phyloP scores from a whole-genome alignment of 2,888 invertebrate species.

The Caenorhabditis imperialis region DNA sequence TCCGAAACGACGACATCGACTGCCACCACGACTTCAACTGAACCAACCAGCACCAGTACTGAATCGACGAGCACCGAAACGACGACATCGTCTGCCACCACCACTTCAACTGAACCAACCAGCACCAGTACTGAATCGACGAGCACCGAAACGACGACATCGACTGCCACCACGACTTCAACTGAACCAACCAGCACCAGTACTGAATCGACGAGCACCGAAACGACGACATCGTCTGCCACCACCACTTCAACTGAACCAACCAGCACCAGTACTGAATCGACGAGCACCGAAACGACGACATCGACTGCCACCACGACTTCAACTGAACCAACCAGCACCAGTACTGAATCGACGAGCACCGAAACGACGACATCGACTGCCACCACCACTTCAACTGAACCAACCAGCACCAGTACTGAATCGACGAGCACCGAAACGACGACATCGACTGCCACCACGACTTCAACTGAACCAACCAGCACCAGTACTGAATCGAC shows the following conservation, averaged over 20 bases:
- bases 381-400: neutral
- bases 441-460: neutral
- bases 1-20: neutral
- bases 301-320: neutral
- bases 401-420: neutral
- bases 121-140: neutral
- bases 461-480: neutral
- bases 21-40: neutral
- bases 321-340: neutral
- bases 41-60: neutral
- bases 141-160: neutral
- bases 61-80: neutral
- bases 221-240: neutral
- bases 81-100: neutral
- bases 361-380: neutral
- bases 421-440: neutral
- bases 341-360: neutral
- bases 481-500: neutral
- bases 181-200: neutral
- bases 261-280: slow-evolving; percentile 1
- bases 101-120: neutral
- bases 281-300: neutral
- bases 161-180: neutral
- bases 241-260: neutral
- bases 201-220: neutral